Base-by-base conservation (phyloP, 2,888 invertebrate genomes). In the Tinea trinotella region DNA sequence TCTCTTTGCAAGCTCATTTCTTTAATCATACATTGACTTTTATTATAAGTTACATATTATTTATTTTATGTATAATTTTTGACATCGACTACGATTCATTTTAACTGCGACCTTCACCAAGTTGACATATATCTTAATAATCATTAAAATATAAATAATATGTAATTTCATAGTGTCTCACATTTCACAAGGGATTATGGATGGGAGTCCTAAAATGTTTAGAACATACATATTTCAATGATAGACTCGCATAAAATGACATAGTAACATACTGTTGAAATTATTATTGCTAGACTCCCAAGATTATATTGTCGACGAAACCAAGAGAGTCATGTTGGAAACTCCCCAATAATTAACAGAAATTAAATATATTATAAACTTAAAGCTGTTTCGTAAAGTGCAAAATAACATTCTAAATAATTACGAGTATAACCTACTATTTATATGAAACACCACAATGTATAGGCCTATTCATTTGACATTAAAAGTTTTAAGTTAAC, bases 261-360 rank as follows among this genome's bases (percentile, higher is more conserved):
- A n/a, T 12, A 9, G 4, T 5, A 40, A 40, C 12, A 12, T n/a
- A 40, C 10, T 9, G 40, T 12, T 64, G 72, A 76, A 77, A 63
- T 58, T 66, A 71, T 76, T 74, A 78, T 76, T 75, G 74, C 74
- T 76, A 75, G 67, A 57, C 68, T 70, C 67, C 68, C 71, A 71
- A 69, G 40, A 40, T 40, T 13, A 13, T 15, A 40, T 40, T 40
- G 5, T 2, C 13, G 40, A 40, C 40, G 40, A 40, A 40, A 2
- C 40, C 7, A 40, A n/a, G 12, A 40, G 5, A 15, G 40, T 24
- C 15, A 50, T 50, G 50, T 50, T 50, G 50, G 50, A 50, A 50
- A 50, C 50, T 50, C 50, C 22, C 50, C 50, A 50, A 24, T 50
- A 15, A 3, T 13, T 18, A 18, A 17, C 18, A 17, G 10, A 48